phyloP scores from a whole-genome alignment of 2,888 invertebrate genomes.

The Leptinotarsa tumamoca region DNA sequence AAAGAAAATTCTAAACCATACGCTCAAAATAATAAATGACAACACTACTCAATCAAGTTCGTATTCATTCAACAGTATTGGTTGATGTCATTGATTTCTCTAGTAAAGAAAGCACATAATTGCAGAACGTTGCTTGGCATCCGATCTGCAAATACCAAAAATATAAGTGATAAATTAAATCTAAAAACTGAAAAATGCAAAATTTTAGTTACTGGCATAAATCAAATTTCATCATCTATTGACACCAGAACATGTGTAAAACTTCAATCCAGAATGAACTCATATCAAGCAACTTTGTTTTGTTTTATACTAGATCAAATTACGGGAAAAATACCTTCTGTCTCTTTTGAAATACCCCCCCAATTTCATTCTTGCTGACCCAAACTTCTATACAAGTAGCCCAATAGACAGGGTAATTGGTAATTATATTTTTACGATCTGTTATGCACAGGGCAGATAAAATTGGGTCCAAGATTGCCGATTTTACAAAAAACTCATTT shows the following conservation, averaged over 20 bases:
- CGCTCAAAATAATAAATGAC: neutral
- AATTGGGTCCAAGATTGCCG: slow-evolving; percentile 1
- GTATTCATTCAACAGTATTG: neutral
- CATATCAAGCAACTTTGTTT: neutral
- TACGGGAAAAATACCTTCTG: neutral
- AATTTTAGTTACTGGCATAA: neutral
- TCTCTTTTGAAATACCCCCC: neutral
- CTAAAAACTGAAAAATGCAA: neutral
- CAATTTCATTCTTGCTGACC: neutral
- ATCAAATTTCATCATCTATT: slow-evolving; percentile 2
- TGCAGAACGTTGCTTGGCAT: neutral
- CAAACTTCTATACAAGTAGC: neutral
- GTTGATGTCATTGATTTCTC: neutral
- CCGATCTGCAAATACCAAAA: neutral
- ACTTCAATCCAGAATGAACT: neutral
- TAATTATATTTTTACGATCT: slow-evolving; percentile 4
- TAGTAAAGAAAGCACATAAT: no score
- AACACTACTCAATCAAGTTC: neutral
- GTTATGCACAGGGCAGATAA: slow-evolving; percentile 15
- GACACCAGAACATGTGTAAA: neutral
- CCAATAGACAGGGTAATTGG: slow-evolving; percentile 8
- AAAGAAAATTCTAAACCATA: neutral
- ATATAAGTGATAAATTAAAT: neutral
- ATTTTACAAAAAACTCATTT: neutral
- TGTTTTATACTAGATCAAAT: neutral